Evolutionary conservation across 2,888 invertebrate genomes (phyloP).

Genomic region (Kryphioiulus occultus): DNA sequence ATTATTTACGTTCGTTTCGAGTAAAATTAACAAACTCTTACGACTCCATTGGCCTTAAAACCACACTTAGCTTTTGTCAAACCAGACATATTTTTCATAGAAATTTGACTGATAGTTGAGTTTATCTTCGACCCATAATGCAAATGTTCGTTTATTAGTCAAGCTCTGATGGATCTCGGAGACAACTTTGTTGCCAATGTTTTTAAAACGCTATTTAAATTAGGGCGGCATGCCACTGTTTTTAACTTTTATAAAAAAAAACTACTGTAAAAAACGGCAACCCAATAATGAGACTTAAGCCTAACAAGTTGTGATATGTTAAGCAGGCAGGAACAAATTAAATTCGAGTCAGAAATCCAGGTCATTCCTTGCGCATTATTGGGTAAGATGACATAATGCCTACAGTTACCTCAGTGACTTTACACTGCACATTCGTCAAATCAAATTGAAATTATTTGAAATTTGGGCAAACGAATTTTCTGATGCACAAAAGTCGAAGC

Average conservation of each 20-base stretch:
- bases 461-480: too few species aligned
- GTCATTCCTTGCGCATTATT: neutral
- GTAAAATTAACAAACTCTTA: too few species aligned
- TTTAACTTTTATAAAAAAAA: neutral
- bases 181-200: neutral
- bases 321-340: neutral
- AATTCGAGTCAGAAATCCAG: neutral
- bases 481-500: neutral
- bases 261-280: neutral
- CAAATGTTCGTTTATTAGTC: neutral
- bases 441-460: too few species aligned
- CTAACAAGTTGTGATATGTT: neutral
- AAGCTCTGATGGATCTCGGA: neutral
- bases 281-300: neutral
- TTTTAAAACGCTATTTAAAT: neutral
- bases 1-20: too few species aligned
- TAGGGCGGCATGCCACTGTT: conserved; percentile 8
- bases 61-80: neutral
- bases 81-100: neutral
- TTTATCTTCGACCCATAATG: neutral
- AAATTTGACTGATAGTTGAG: neutral
- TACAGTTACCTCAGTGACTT: neutral
- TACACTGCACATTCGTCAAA: neutral
- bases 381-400: neutral
- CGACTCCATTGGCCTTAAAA: neutral